Evolutionary conservation across 2,888 invertebrate genomes (phyloP).

Genomic region (Leistus spinibarbis): DNA sequence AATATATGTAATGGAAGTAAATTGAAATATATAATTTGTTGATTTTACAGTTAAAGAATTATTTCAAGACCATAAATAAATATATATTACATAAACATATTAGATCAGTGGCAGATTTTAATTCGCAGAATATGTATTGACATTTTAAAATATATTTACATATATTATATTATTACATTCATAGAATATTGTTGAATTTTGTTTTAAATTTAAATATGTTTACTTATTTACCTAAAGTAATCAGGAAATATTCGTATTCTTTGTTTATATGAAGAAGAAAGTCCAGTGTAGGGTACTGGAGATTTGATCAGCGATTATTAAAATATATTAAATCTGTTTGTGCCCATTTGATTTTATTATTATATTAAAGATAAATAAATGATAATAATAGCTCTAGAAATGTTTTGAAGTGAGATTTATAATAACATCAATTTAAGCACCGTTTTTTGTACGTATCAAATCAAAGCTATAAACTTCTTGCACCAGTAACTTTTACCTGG

Average conservation of each 20-base stretch:
- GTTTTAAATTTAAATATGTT: too few species aligned
- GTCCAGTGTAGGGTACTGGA: too few species aligned
- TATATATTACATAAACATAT: background rate
- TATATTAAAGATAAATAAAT: background rate
- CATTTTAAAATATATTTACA: too few species aligned
- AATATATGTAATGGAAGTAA: background rate
- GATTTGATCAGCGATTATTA: too few species aligned
- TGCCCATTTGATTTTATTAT: background rate
- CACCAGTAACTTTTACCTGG: conserved; percentile 4
- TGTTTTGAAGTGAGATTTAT: background rate
- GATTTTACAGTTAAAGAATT: background rate
- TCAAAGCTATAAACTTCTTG: background rate
- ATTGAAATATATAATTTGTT: background rate
- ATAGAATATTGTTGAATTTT: too few species aligned
- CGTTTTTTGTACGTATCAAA: background rate
- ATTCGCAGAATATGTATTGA: too few species aligned
- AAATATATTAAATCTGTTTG: too few species aligned
- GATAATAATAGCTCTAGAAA: background rate
- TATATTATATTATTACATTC: too few species aligned
- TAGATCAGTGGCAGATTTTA: too few species aligned
- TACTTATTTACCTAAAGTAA: too few species aligned
- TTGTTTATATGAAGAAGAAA: too few species aligned
- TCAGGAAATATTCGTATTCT: too few species aligned
- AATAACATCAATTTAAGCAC: background rate
- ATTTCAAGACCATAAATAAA: background rate